Base-by-base conservation (phyloP, 2,797 vertebrate genomes). In the Hydrolagus colliei region DNA sequence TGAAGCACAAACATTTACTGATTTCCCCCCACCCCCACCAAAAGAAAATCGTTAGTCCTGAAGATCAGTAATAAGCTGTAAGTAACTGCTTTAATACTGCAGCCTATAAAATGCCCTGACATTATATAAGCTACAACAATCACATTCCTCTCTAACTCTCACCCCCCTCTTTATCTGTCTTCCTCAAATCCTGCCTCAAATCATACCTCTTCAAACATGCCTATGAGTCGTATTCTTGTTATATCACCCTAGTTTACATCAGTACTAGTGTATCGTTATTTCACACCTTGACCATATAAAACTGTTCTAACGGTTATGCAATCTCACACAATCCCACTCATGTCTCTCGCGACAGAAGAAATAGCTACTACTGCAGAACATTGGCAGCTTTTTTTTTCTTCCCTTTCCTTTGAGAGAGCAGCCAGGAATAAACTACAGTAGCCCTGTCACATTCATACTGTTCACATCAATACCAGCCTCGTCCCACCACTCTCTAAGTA, bases 381-480 rank as follows among this genome's bases (percentile, higher is more conserved):
- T 35, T 84, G 79, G 52, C 63, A 41, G 10, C 7, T 8, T 82
- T 68, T 71, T 71, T 41, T 27, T 9, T 61, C 2, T 41, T 27
- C 3, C n/a, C 2, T 52, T 1, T 11, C 79, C 79, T 20, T 71
- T 71, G 79, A 84, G 79, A 84, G 52, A 84, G 32, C 79, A 20
- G 67, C 20, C 32, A 35, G 35, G 79, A 63, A 41, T 41, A 82
- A 82, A 82, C 63, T 67, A 68, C 65, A 71, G 14, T 10, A 11
- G 65, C 32, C 12, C 68, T 84, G 79, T 71, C 63, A 84, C 52
- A 68, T 84, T 84, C 67, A 84, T 67, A 71, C 65, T 41, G 65
- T 71, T 84, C 65, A 71, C 79, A 84, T 84, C 65, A 84, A 71
- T 52, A 68, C 71, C 32, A n/a, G 32, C 11, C 71, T 84, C n/a